Base-by-base conservation (phyloP, 2,797 vertebrate species). In the Helicolenus hilgendorfi region DNA sequence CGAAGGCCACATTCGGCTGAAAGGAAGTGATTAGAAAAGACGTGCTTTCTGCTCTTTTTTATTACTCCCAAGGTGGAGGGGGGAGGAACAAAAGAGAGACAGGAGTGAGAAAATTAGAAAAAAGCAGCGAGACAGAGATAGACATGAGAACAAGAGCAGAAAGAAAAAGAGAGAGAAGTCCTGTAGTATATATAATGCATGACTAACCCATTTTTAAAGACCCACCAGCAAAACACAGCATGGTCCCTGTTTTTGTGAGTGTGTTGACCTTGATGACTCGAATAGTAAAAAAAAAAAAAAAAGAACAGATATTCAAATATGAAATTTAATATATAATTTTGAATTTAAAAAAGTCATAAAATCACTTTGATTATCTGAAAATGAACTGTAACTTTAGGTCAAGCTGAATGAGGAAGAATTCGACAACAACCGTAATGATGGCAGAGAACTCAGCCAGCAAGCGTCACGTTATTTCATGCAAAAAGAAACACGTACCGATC, bases 101-200 rank as follows among this genome's bases (percentile, higher is more conserved):
- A 26, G 22, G 36, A 58, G 18, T 79, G 69, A 88, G 69, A 69
- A 38, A 84, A 79, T 73, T 36, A n/a, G 33, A 36, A 56, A 33
- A 38, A 77, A 31, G 26, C 22, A 58, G 53, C 18, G 7, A 65
- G 81, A 63, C 29, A 22, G 29, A 69, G 45, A 67, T 1, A 63
- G 72, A 71, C 64, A 60, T 35, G 41, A 49, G 29, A 72, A 69
- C 35, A 53, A 68, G 26, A 58, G 69, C 71, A 74, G 20, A 41
- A 33, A 78, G 74, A 83, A 13, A 62, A 15, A 71, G 60, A 49
- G 24, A 63, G 69, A 88, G 58, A 81, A 78, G 80, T 89, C 81
- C 58, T 90, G 74, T 73, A 73, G 83, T 81, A 92, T 96, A 56
- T 87, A 96, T 96, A 94, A 96, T 95, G 85, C 94, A 96, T 94